These are phyloP conservation scores for Phaethon lepturus DNA, from an alignment of 2,113 vertebrate species.

Conservation along the genomic window DNA sequence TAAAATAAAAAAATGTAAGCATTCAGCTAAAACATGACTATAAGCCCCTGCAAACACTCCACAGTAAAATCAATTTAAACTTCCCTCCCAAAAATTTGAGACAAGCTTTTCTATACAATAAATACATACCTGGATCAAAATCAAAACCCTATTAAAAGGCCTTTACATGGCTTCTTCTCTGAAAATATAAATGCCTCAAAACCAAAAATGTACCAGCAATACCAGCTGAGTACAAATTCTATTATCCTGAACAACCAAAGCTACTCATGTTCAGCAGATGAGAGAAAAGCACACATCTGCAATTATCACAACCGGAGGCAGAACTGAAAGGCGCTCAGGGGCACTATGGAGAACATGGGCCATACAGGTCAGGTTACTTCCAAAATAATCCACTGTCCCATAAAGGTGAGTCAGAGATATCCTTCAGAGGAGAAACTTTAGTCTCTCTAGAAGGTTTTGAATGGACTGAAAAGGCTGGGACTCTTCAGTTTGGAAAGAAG, in stretches of 20 bases:
- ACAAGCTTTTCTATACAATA: slow-evolving; percentile 9
- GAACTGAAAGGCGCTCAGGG: neutral
- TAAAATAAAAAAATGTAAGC: neutral
- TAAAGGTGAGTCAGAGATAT: neutral
- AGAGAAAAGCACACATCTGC: neutral
- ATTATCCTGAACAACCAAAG: neutral
- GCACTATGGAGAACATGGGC: neutral
- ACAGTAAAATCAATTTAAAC: neutral
- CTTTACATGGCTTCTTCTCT: neutral
- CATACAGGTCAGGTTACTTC: neutral
- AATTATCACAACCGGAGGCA: neutral
- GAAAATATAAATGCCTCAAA: slow-evolving; percentile 11
- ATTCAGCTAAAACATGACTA: neutral
- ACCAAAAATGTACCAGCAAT: neutral
- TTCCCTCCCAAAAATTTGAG: neutral
- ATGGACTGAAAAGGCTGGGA: neutral
- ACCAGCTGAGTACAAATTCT: neutral
- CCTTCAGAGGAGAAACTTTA: neutral
- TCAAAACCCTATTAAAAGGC: neutral
- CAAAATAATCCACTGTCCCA: neutral
- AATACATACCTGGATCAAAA: neutral
- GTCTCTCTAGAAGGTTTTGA: neutral
- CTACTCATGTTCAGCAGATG: neutral
- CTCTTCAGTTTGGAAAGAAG: neutral
- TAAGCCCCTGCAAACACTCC: neutral